phyloP scores from a whole-genome alignment of 30 jellyfish, hydroid and myxozoan genomes.

The Pelagia noctiluca region DNA sequence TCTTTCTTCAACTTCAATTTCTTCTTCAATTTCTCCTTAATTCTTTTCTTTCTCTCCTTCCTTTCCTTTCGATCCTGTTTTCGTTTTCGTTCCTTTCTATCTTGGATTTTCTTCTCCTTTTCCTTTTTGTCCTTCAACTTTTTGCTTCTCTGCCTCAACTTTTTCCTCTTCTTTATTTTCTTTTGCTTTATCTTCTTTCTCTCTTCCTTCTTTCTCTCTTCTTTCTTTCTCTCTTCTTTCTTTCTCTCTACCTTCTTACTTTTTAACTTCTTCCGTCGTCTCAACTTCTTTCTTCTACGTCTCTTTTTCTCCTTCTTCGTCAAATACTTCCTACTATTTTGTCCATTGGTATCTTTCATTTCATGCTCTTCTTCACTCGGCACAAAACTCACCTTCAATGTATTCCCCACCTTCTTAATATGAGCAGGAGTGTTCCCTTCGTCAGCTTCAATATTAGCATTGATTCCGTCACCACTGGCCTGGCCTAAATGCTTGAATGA shows the following conservation, averaged over 20 bases:
- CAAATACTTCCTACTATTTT: background rate
- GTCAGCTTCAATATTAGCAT: background rate
- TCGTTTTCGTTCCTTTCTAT: background rate
- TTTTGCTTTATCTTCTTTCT: slow-evolving; percentile 6
- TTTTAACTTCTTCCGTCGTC: background rate
- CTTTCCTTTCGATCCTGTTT: background rate
- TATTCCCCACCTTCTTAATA: too few relatives aligned
- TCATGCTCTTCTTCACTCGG: background rate
- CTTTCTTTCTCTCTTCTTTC: background rate
- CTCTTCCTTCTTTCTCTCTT: background rate
- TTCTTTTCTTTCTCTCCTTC: background rate
- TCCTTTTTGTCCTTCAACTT: background rate
- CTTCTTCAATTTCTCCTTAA: background rate
- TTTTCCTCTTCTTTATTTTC: background rate
- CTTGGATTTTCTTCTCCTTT: background rate
- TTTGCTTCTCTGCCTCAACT: background rate
- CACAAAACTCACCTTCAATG: too few relatives aligned
- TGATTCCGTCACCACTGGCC: background rate
- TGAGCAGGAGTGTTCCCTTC: background rate
- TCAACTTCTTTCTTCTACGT: background rate
- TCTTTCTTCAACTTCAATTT: background rate
- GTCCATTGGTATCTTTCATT: background rate
- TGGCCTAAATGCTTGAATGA: background rate
- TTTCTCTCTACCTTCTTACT: background rate
- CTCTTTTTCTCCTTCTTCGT: background rate